These are phyloP conservation scores for Octopus bimaculoides DNA, from an alignment of 1,140 invertebrate genomes.

Conservation along the genomic window DNA sequence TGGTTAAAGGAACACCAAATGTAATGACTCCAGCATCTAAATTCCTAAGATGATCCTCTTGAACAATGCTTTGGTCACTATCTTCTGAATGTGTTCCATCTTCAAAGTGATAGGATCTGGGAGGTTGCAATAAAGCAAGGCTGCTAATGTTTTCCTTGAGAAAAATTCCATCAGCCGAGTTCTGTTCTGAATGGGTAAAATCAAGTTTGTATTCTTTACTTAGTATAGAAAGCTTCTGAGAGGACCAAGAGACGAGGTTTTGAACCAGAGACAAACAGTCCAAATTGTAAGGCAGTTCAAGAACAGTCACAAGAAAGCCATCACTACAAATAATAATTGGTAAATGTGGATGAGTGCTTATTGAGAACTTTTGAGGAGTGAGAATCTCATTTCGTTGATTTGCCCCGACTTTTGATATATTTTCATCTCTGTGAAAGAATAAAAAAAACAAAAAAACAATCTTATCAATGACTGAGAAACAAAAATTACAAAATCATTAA, in stretches of 20 bases:
- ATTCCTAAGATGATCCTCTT: constrained; percentile 27
- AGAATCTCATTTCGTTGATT: constrained; percentile 13
- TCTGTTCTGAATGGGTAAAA: constrained; percentile 32
- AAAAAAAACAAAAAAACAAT: too few relatives aligned
- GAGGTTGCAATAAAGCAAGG: not conserved
- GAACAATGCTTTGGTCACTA: constrained; percentile 39
- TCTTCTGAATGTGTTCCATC: constrained; percentile 26
- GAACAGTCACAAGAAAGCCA: constrained; percentile 53
- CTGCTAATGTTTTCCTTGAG: not conserved
- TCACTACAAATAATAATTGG: constrained; percentile 55
- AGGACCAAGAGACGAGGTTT: constrained; percentile 42
- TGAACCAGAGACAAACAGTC: constrained; percentile 41
- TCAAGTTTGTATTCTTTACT: constrained; percentile 29
- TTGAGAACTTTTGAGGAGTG: constrained; percentile 48
- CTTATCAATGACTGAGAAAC: too few relatives aligned
- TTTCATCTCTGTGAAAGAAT: too few relatives aligned
- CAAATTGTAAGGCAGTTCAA: constrained; percentile 39
- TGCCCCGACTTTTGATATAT: too few relatives aligned
- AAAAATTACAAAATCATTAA: too few relatives aligned
- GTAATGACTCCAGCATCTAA: constrained; percentile 47
- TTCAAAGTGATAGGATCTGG: not conserved
- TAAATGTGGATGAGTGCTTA: constrained; percentile 48
- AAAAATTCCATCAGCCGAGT: constrained; percentile 24
- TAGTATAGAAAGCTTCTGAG: constrained; percentile 30
- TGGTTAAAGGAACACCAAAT: constrained; percentile 37